These are phyloP conservation scores for Heterotilapia buettikoferi DNA, from an alignment of 2,113 vertebrate genomes.

Conservation along the genomic window DNA sequence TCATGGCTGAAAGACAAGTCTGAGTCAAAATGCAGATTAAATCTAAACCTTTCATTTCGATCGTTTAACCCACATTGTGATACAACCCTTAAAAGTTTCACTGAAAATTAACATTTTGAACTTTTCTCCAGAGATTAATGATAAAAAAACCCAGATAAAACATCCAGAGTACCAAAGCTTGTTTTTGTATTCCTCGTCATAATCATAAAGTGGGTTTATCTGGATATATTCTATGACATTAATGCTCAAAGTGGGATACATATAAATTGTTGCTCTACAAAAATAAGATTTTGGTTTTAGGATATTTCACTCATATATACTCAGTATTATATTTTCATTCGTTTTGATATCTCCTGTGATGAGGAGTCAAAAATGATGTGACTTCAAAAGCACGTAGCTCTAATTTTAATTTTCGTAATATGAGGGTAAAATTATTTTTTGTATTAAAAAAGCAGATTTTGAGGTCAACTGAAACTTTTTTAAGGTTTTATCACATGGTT, in stretches of 20 bases:
- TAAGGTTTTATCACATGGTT: not conserved
- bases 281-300: not conserved
- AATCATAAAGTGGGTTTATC: not conserved
- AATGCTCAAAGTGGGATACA: not conserved
- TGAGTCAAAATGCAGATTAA: not conserved
- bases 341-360: not conserved
- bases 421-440: accelerated
- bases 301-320: not conserved
- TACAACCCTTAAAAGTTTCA: accelerated
- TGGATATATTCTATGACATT: not conserved
- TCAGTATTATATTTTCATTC: not conserved
- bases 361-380: not conserved
- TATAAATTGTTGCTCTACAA: not conserved
- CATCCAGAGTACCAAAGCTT: not conserved
- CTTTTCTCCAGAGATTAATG: accelerated
- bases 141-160: accelerated
- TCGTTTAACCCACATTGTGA: not conserved
- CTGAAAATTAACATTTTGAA: not conserved
- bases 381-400: not conserved
- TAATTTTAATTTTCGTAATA: accelerated
- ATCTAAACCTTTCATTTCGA: accelerated
- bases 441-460: not conserved
- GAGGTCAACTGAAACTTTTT: not conserved
- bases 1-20: not conserved
- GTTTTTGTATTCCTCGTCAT: not conserved